Percentiles rank a stretch among this genome's conserved stretches.
Evolutionary conservation across 1,140 invertebrate genomes (phyloP).

Genomic region (Drosophila sp.): DNA sequence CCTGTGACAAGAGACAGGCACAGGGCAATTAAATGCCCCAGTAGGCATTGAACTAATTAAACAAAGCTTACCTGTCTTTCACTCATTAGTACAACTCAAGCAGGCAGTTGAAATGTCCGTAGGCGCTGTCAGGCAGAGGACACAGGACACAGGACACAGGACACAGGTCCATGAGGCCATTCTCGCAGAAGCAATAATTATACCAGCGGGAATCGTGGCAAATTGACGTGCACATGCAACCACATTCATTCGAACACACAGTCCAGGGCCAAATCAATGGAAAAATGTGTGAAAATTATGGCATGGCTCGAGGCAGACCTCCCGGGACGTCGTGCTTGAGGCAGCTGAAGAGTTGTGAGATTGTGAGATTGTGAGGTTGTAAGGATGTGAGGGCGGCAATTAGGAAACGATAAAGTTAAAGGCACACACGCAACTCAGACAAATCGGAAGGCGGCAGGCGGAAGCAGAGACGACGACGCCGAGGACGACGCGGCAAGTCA

Average conservation of each 20-base stretch:
- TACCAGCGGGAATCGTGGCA: conserved; percentile 74
- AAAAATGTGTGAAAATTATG: conserved; percentile 51
- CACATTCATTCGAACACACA: neutral
- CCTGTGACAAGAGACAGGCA: neutral
- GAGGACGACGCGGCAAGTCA: conserved; percentile 42
- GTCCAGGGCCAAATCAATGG: conserved; percentile 36
- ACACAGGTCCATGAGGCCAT: conserved; percentile 15
- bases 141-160: conserved; percentile 13
- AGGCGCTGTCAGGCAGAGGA: conserved; percentile 50
- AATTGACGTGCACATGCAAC: conserved; percentile 46
- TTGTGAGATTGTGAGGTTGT: too few relatives aligned
- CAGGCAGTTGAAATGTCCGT: conserved; percentile 46
- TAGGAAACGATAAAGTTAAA: conserved; percentile 76
- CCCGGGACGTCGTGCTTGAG: conserved; percentile 18
- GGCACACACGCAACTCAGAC: conserved; percentile 36
- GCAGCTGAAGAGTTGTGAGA: conserved; percentile 3
- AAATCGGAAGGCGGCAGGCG: conserved; percentile 13
- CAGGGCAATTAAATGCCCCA: conserved; percentile 56
- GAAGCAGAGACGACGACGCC: conserved; percentile 17
- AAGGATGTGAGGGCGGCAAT: conserved; percentile 45
- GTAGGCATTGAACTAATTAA: conserved; percentile 68
- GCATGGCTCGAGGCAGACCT: conserved; percentile 13
- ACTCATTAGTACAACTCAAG: conserved; percentile 49
- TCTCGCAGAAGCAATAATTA: conserved; percentile 64
- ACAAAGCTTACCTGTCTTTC: conserved; percentile 66